A percentile compares a stretch with the other conserved stretches of the same genome.
phyloP scores from a whole-genome alignment of 1,140 invertebrate species.

The Cydia amplana region DNA sequence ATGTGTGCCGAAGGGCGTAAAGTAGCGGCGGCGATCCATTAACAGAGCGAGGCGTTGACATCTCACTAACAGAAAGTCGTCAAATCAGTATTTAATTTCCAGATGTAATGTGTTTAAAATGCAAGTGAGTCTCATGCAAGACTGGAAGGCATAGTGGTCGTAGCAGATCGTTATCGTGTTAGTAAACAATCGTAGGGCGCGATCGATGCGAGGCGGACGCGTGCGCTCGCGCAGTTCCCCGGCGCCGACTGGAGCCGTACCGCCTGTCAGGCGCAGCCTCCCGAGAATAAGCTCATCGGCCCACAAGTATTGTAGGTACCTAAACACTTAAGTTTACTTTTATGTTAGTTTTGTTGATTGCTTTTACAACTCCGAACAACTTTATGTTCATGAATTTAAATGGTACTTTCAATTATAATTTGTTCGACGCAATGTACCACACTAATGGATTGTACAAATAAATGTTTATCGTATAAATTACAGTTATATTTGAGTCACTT shows the following conservation, averaged over 20 bases:
- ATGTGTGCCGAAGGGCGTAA: slow-evolving; percentile 61
- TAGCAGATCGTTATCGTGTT: slow-evolving; percentile 48
- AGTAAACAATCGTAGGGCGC: slow-evolving; percentile 61
- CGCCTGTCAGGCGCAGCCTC: slow-evolving; percentile 60
- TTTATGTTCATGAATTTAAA: slow-evolving; percentile 9
- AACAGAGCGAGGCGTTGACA: slow-evolving; percentile 65
- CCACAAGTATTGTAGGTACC: slow-evolving; percentile 27
- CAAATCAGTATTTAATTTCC: slow-evolving; percentile 59
- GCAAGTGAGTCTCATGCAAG: slow-evolving; percentile 44
- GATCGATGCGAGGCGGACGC: slow-evolving; percentile 46
- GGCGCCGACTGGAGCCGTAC: slow-evolving; percentile 64
- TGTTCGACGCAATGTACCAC: neutral
- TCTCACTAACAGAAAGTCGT: slow-evolving; percentile 70
- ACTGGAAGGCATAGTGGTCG: slow-evolving; percentile 37
- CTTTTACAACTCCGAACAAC: slow-evolving; percentile 3
- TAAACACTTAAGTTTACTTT: slow-evolving; percentile 22
- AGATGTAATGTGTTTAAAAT: slow-evolving; percentile 44
- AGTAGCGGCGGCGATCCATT: slow-evolving; percentile 61
- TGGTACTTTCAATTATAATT: slow-evolving; percentile 15
- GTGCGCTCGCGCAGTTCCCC: slow-evolving; percentile 70
- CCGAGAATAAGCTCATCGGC: slow-evolving; percentile 35
- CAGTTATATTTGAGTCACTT: neutral
- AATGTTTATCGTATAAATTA: slow-evolving; percentile 9
- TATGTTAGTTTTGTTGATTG: slow-evolving; percentile 30
- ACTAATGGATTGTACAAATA: slow-evolving; percentile 15